Base-by-base conservation (phyloP, 2,888 invertebrate species). In the Chymomyza fuscimana region DNA sequence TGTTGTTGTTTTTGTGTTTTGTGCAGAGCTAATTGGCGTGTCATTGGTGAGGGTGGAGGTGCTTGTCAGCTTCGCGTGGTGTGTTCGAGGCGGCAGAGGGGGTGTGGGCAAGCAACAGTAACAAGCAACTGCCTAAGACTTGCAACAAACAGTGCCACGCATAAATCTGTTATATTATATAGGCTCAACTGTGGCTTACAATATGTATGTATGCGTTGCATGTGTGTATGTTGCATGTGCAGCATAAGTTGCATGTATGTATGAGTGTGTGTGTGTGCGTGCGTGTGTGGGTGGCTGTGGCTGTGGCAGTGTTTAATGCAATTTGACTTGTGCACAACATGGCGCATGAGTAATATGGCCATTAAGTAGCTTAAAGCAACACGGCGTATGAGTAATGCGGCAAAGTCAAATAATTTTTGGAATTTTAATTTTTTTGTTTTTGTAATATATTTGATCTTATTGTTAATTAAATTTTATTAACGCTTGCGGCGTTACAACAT, bases 111-210 rank as follows among this genome's bases (percentile, higher is more conserved):
- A 9, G 40, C 40, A 46, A 46, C 40, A 46, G 40, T 46, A 46
- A 46, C 40, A 46, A 46, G 40, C 40, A 12, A 12, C 40, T 12
- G 32, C 40, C 40, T 15, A 46, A 46, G 40, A 12, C 40, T 46
- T 46, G 40, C 40, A 46, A 46, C 40, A 32, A 46, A 12, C 40
- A 46, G 61, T 32, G 61, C 61, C 12, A 76, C 77, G 81, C 86
- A 85, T 85, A 85, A 85, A 85, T 85, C 86, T 85, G 86, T 84
- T 85, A 85, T 85, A 86, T 85, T 85, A 85, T 84, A 86, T 81
- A 54, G 40, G 40, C 40, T 46, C 40, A 46, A 12, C 40, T 46
- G 72, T 80, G 78, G 73, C 70, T 66, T 52, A 32, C 16, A n/a
- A 16, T 46, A 46, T 12, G 40, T 36, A 6, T 7, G 40, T 46